Evolutionary conservation across 2,888 invertebrate species (phyloP), one percentile per base, ranked within the genome.

Genomic region (Aquatica leii): DNA sequence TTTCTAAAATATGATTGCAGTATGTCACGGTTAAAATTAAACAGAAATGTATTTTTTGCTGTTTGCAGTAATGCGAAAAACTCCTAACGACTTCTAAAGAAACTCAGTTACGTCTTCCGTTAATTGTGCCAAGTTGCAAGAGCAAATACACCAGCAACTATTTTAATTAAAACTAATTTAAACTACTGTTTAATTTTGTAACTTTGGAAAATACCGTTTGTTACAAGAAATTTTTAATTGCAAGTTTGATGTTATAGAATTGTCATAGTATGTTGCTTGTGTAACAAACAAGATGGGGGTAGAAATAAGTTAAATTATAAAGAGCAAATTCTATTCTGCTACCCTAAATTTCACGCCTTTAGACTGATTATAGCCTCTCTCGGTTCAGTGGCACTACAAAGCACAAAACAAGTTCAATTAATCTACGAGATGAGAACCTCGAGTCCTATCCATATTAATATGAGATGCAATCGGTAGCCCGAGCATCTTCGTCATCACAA

Each of bases 391-490:
- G 60, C 49, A 60, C 54, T 37, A 60, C 60, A 60, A 60, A 60
- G 60, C 54, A 60, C 54, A 60, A 60, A 60, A 60, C 60, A 60
- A 60, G 60, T 60, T 60, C 60, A 60, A 60, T 60, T 60, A 60
- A 60, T 60, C 60, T 60, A 50, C 54, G 60, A 60, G 60, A 60
- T 55, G 60, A 60, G 60, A 60, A 55, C 49, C 54, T 55, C 60
- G 54, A 60, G 54, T 48, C 48, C 60, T 41, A 60, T 60, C 50
- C 54, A 60, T 60, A 60, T 60, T 60, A 60, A 60, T 60, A 60
- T 55, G 54, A 60, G 41, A 49, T 54, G 60, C 60, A 49, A 60
- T 60, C 54, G 49, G 60, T 48, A 41, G 35, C 24, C 6, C 6
- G 24, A 24, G 24, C 37, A 48, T 50, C 60, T 55, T 60, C 52